Evolutionary conservation across 1,140 invertebrate species (phyloP).

Genomic region (Drosophila kohkoa): DNA sequence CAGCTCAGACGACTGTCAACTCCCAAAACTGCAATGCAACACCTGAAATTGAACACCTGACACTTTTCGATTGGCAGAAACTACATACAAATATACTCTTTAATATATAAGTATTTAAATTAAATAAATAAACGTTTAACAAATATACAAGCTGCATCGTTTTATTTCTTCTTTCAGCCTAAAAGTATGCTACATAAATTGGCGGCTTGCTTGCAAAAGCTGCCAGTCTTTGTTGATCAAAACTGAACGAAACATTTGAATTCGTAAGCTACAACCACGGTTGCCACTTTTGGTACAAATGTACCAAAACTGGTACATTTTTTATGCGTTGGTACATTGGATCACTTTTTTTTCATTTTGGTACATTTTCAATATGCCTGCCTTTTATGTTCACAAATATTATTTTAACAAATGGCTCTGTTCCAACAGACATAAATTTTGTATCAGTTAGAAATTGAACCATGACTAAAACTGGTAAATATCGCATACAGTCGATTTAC

Average conservation of each 20-base stretch:
- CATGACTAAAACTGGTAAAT: too few relatives aligned
- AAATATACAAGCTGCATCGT: conserved; percentile 5
- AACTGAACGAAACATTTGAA: conserved; percentile 2
- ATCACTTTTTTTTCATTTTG: too few relatives aligned
- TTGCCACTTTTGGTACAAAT: too few relatives aligned
- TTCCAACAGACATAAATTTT: too few relatives aligned
- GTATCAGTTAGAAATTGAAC: too few relatives aligned
- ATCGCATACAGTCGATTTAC: too few relatives aligned
- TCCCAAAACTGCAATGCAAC: conserved; percentile 8
- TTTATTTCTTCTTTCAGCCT: conserved; percentile 8
- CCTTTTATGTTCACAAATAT: too few relatives aligned
- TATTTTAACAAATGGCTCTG: too few relatives aligned
- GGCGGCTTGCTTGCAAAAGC: not conserved
- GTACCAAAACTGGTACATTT: too few relatives aligned
- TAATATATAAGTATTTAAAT: conserved; percentile 76
- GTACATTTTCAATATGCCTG: too few relatives aligned
- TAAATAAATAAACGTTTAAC: conserved; percentile 74
- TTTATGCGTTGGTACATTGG: too few relatives aligned
- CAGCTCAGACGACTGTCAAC: conserved; percentile 23
- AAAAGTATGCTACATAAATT: conserved; percentile 43
- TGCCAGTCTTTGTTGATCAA: not conserved
- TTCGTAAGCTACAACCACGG: not conserved
- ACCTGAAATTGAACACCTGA: conserved; percentile 9
- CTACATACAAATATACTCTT: conserved; percentile 49
- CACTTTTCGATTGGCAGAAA: conserved; percentile 41